Base-by-base conservation (phyloP, 2,113 vertebrate genomes). In the Epinephelus moara region DNA sequence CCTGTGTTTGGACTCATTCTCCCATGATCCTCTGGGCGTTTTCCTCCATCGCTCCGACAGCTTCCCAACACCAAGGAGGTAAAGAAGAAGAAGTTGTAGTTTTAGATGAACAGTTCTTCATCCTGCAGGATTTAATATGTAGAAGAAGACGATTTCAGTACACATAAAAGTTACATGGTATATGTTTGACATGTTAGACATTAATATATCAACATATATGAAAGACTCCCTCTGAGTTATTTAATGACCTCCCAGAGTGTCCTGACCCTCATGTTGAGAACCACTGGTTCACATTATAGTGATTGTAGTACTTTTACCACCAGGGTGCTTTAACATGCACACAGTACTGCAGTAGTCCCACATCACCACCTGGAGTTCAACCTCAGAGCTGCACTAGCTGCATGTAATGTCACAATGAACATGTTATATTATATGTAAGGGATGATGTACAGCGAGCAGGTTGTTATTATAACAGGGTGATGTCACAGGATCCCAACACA, bases 31-130 rank as follows among this genome's bases (percentile, higher is more conserved):
- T 90, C 40, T 89, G 67, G 91, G 76, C 42, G 42, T 88, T 27
- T 72, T 79, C 85, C 67, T 92, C 88, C 25, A 78, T 87, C 89
- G 56, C 91, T 59, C 82, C 53, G 64, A 79, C 90, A 97, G 96
- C 96, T 97, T 78, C 96, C 96, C 84, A 96, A 96, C 80, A 96
- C 95, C 61, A 95, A 96, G 56, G 96, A 97, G 96, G 96, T 97
- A 97, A 97, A 93, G 45, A 37, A 47, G 72, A 14, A 73, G 52
- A 53, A 13, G 27, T 17, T 61, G 19, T 62, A 77, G 62, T 69
- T 57, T 33, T 25, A 53, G 47, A 68, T 33, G 0, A 56, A 14
- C 1, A 8, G 25, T 42, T 42, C 12, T 59, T 27, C 56, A 6
- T 25, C 56, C 14, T 30, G 56, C 56, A 40, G 13, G 33, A 25